Conservation (phyloP, 2,888 invertebrate genomes). For the Phrixothrix hirtus region DNA sequence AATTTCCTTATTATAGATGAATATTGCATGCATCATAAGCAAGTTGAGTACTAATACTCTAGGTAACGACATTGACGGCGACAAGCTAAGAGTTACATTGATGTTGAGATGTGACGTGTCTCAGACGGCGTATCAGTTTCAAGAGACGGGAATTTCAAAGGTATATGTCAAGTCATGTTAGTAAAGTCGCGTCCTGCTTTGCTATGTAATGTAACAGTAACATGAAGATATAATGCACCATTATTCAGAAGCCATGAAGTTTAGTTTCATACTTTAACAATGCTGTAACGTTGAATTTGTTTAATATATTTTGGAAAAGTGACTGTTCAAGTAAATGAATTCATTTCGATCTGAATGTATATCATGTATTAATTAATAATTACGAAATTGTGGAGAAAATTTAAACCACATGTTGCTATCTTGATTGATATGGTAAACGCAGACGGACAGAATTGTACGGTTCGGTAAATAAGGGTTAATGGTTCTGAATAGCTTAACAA, state of each 20-base stretch:
- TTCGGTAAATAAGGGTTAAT: no score
- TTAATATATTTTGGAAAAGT: no score
- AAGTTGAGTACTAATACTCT: slow-evolving; percentile 33
- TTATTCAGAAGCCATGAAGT: slow-evolving; percentile 15
- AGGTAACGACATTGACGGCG: slow-evolving; percentile 37
- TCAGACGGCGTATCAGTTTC: slow-evolving; percentile 41
- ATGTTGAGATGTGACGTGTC: slow-evolving; percentile 39
- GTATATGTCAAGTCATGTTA: slow-evolving; percentile 51
- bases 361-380: no score
- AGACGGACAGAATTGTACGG: no score
- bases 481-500: no score
- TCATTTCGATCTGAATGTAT: no score
- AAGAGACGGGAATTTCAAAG: slow-evolving; percentile 46
- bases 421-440: no score
- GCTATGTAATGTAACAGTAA: slow-evolving; percentile 37
- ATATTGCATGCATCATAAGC: slow-evolving; percentile 23
- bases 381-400: no score
- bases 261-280: no score
- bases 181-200: slow-evolving; percentile 42
- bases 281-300: no score
- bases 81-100: slow-evolving; percentile 39
- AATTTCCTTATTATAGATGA: slow-evolving; percentile 18
- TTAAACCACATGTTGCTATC: no score
- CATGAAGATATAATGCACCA: slow-evolving; percentile 33
- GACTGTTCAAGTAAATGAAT: no score